Evolutionary conservation across 1,140 invertebrate species (phyloP).

Genomic region (Melipona quadrifasciata): DNA sequence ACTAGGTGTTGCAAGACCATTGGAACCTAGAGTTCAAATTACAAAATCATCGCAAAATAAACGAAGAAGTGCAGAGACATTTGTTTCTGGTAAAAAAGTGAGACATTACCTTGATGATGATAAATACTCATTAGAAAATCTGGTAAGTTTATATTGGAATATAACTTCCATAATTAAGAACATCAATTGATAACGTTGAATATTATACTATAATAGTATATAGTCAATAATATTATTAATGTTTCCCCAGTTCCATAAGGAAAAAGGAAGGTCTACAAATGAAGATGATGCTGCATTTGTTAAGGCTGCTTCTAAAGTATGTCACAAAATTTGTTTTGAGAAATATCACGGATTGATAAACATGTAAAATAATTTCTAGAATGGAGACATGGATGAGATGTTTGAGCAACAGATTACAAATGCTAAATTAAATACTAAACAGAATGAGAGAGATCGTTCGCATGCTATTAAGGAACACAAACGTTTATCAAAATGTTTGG

Average conservation of each 20-base stretch:
- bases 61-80: slow-evolving; percentile 86
- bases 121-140: slow-evolving; percentile 91
- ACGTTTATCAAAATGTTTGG: slow-evolving; percentile 86
- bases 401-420: slow-evolving; percentile 89
- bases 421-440: slow-evolving; percentile 84
- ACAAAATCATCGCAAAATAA: slow-evolving; percentile 63
- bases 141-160: slow-evolving; percentile 84
- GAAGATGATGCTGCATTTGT: slow-evolving; percentile 92
- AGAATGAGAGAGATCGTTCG: slow-evolving; percentile 85
- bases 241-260: slow-evolving; percentile 90
- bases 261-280: slow-evolving; percentile 91
- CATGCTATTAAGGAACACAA: slow-evolving; percentile 89
- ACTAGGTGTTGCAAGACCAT: slow-evolving; percentile 77
- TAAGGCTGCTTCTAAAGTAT: slow-evolving; percentile 87
- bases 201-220: too few relatives aligned
- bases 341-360: slow-evolving; percentile 13
- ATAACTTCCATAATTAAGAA: neutral
- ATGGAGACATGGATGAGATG: slow-evolving; percentile 91
- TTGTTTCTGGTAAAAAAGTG: slow-evolving; percentile 87
- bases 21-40: slow-evolving; percentile 74
- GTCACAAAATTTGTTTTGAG: slow-evolving; percentile 33
- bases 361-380: slow-evolving; percentile 59
- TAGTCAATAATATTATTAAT: neutral
- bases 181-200: neutral
- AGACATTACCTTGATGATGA: slow-evolving; percentile 96